Conservation (phyloP, 2,888 invertebrate genomes). For the Phortica magna region DNA sequence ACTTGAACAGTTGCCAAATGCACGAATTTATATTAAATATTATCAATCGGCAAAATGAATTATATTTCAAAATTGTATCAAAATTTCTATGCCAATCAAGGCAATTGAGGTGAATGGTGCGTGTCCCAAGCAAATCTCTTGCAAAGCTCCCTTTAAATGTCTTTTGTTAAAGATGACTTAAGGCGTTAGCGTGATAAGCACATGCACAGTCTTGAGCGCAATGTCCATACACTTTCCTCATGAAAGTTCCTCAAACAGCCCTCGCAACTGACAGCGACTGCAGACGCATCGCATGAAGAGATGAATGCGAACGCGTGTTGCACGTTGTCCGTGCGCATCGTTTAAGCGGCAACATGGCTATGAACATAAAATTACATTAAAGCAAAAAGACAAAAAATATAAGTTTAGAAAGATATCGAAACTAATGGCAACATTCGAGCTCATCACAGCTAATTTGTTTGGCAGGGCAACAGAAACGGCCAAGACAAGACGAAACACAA, state of each 20-base stretch:
- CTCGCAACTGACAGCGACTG: background rate
- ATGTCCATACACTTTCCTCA: background rate
- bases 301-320: slow-evolving; percentile 26
- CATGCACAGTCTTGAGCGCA: no score
- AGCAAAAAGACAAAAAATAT: background rate
- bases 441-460: slow-evolving; percentile 73
- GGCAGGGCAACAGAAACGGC: slow-evolving; percentile 33
- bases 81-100: no score
- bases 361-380: slow-evolving; percentile 64
- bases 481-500: background rate
- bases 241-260: background rate
- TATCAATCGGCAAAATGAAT: no score
- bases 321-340: background rate
- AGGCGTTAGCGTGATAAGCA: no score
- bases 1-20: no score
- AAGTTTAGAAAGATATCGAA: slow-evolving; percentile 41
- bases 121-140: no score
- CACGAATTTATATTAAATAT: no score
- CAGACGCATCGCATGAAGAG: slow-evolving; percentile 1
- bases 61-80: no score
- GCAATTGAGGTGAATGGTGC: no score
- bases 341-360: slow-evolving; percentile 24
- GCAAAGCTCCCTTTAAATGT: no score
- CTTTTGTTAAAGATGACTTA: no score
- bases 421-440: slow-evolving; percentile 70